Evolutionary conservation across 2,888 invertebrate genomes (phyloP), one percentile per base, ranked within the genome.

Genomic region (Tholera decimalis): DNA sequence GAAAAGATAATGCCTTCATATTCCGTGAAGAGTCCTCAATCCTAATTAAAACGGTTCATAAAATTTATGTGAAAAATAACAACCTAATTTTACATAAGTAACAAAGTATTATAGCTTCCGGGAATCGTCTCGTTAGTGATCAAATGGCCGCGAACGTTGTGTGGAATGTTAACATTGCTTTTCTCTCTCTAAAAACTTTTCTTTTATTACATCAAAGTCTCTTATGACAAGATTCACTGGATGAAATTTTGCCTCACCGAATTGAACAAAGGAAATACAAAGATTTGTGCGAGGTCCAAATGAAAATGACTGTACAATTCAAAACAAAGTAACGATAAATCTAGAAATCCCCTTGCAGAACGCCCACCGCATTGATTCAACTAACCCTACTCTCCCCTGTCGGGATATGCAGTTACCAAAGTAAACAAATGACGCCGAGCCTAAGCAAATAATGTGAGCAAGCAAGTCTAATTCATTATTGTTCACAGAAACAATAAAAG

Each of bases 381-480:
- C 83, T 88, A 91, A 90, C 91, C 91, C 89, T 89, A 88, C 85
- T 84, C 88, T 85, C 89, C 91, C 33, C 76, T 75, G 85, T 86
- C 83, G 86, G 86, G 82, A 87, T 85, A 90, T 91, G 90, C 93
- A 93, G 86, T 86, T 77, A 82, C 83, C 83, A 89, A 89, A 89
- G 87, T 83, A 93, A 93, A 94, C 91, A 93, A 83, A 89, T 91
- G 91, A 90, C 88, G 88, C 85, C 84, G 77, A 62, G 85, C 91
- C 91, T 89, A 89, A 90, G 86, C 90, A 92, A 92, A 92, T 91
- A 91, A 88, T 85, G 87, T 82, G 85, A 87, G 88, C 85, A 85
- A 88, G 87, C 85, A 90, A 90, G 87, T 88, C 90, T 91, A 92
- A 92, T 92, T 93, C 92, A 92, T 92, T 90, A 91, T 89, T 87